Evolutionary conservation across 2,888 invertebrate genomes (phyloP), one percentile per base, ranked within the genome.

Genomic region (Dynastes maya): DNA sequence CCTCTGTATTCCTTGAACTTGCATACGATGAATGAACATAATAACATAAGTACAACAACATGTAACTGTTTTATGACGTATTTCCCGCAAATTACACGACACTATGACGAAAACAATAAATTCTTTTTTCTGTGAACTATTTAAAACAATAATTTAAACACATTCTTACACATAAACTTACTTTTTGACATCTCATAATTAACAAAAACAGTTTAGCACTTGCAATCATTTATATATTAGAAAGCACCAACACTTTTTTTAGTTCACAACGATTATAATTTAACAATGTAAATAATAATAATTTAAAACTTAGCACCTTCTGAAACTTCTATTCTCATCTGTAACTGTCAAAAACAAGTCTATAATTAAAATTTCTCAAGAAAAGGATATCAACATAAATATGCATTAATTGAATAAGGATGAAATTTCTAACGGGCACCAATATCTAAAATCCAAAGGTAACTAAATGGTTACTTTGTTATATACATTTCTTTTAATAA

Each of bases 131-230:
- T 29, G 4, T 13, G 13, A 63, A 29, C 61, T 32, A 29, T 63
- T 63, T 29, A 63, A 63, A 58, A 58, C 55, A 8, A 22, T 63
- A 13, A 45, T 11, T n/a, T 55, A 11, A 71, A n/a, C 13, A 45
- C 40, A 22, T 45, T 32, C n/a, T 72, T 45, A 61, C 27, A 61
- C 22, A 45, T 11, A 11, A 74, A 81, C 82, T 82, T 82, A 83
- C 83, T 76, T 81, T 82, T 82, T 83, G 82, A 82, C 83, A 83
- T 83, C 80, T 83, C 83, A 83, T 83, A 80, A 76, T 82, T 82
- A 78, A 80, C 78, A 64, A 32, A 16, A 55, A 32, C 13, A 22
- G 32, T 63, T 53, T 61, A 27, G 40, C 53, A 40, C 49, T 49
- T 68, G 40, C 16, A 40, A 22, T 13, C 37, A 65, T 77, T 68